Conservation (phyloP, 2,113 vertebrate species). For the Steatornis caripensis region DNA sequence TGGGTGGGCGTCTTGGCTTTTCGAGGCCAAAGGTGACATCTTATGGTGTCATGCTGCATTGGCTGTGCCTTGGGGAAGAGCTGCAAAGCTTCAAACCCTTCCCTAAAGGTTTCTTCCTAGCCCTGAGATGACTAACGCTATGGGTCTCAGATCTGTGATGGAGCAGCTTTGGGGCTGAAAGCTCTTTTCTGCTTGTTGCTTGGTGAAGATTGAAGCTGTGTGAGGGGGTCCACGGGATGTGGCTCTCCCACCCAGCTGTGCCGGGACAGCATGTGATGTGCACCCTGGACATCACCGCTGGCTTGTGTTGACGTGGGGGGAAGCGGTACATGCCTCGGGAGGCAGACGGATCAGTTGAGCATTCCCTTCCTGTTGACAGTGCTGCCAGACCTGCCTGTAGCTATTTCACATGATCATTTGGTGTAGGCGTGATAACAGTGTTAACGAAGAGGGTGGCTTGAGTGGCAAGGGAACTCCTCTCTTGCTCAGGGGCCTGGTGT, state of each 20-base stretch:
- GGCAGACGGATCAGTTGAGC: background rate
- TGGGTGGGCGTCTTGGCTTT: background rate
- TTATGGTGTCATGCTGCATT: fast-evolving
- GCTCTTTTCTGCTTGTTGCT: background rate
- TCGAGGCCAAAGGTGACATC: background rate
- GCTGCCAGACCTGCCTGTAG: background rate
- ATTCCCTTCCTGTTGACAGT: conserved; percentile 11
- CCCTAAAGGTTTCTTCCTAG: background rate
- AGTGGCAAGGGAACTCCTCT: background rate
- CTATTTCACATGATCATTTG: background rate
- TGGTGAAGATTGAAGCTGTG: background rate
- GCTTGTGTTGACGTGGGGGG: fast-evolving
- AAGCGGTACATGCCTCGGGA: fast-evolving
- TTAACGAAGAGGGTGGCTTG: background rate
- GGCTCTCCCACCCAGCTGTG: background rate
- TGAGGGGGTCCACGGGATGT: background rate
- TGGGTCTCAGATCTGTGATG: fast-evolving
- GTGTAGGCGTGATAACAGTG: background rate
- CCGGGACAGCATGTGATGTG: background rate
- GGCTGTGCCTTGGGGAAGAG: background rate
- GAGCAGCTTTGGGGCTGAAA: background rate
- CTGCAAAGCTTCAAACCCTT: background rate
- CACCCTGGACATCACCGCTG: fast-evolving
- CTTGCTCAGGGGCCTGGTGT: background rate
- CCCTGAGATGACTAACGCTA: fast-evolving